These are phyloP conservation scores for Nasonia vitripennis DNA, from an alignment of 1,140 invertebrate species.

Conservation along the genomic window DNA sequence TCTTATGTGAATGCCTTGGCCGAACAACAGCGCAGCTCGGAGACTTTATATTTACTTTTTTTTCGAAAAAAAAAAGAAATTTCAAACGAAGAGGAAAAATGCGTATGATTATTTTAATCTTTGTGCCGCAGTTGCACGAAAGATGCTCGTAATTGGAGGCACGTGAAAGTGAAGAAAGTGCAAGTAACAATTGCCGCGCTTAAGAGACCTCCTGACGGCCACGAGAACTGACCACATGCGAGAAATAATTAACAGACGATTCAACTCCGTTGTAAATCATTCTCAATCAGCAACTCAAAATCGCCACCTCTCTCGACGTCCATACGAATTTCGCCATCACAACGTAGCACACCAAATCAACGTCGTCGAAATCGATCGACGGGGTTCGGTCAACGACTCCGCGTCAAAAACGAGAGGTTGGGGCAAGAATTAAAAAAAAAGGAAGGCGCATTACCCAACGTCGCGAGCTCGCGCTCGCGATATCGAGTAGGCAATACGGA, in stretches of 20 bases:
- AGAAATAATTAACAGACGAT: not conserved
- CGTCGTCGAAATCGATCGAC: constrained; percentile 30
- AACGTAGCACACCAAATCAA: not conserved
- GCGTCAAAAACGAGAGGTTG: constrained; percentile 47
- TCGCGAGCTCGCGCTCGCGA: constrained; percentile 10
- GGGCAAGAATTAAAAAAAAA: constrained; percentile 32
- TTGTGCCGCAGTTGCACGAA: not conserved
- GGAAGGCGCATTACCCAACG: constrained; percentile 29
- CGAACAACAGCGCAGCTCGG: not conserved
- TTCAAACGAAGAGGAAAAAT: not conserved
- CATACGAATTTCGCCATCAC: not conserved
- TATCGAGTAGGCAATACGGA: constrained; percentile 30
- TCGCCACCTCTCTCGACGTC: no score
- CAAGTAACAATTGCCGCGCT: not conserved
- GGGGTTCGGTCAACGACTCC: constrained; percentile 34
- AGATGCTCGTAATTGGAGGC: not conserved
- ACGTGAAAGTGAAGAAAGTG: not conserved
- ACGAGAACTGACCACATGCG: not conserved
- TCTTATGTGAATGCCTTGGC: constrained; percentile 21
- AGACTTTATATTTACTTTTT: not conserved
- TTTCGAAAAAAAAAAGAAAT: not conserved
- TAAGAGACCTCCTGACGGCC: not conserved
- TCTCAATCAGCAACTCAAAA: no score
- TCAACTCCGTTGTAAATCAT: not conserved
- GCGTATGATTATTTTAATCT: constrained; percentile 1